Conservation (phyloP, 2,113 vertebrate genomes). For the Dolichotis patagonum region DNA sequence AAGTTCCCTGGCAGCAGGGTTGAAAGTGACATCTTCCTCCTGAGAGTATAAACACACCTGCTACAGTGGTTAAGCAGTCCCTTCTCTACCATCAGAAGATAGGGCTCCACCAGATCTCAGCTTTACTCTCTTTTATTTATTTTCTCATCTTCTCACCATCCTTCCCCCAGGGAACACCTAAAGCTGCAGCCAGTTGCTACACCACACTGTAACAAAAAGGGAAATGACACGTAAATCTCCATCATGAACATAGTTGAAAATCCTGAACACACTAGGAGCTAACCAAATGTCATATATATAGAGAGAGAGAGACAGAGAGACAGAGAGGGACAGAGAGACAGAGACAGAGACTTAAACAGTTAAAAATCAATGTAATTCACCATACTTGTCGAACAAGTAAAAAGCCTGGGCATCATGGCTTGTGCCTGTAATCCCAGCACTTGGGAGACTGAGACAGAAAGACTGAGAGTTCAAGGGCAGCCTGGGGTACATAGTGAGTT, state of each 20-base stretch:
- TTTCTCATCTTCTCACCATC: too few relatives aligned
- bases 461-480: not conserved
- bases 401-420: not conserved
- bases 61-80: too few relatives aligned
- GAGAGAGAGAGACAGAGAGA: too few relatives aligned
- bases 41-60: too few relatives aligned
- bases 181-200: too few relatives aligned
- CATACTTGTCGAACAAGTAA: not conserved
- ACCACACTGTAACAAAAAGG: not conserved
- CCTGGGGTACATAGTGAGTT: not conserved
- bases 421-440: not conserved
- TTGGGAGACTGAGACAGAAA: not conserved
- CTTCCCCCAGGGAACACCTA: too few relatives aligned
- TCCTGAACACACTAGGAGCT: not conserved
- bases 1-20: too few relatives aligned
- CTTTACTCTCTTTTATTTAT: too few relatives aligned
- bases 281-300: not conserved
- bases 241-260: not conserved
- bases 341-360: not conserved
- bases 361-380: not conserved
- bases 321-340: too few relatives aligned
- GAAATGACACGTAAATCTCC: not conserved
- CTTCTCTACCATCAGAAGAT: too few relatives aligned
- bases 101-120: too few relatives aligned
- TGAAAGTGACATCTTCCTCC: too few relatives aligned